Conservation (phyloP, 2,888 invertebrate genomes). For the Diplazon laetatorius region DNA sequence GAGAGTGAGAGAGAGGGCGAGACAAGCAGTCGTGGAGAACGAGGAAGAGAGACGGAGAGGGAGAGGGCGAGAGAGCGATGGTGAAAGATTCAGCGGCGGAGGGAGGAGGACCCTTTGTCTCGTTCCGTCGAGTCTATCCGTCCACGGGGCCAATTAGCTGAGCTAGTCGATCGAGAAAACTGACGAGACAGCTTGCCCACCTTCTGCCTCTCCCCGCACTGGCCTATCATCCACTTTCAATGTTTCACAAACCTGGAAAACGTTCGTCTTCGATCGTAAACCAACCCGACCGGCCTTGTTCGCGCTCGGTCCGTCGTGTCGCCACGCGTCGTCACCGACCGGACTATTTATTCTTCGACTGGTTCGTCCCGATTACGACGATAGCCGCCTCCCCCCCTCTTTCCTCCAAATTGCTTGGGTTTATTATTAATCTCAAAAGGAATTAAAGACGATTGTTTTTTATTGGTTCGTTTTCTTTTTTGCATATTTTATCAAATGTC, state of each 20-base stretch:
- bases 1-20: conserved; percentile 4
- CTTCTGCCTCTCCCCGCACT: no score
- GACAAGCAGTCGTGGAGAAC: not conserved
- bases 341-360: conserved; percentile 49
- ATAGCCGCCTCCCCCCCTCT: no score
- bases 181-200: conserved; percentile 56
- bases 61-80: conserved; percentile 20
- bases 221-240: conserved; percentile 61
- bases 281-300: conserved; percentile 30
- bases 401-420: no score
- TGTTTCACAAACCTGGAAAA: conserved; percentile 54
- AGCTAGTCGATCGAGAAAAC: conserved; percentile 61
- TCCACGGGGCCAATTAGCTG: conserved; percentile 61
- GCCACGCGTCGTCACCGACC: conserved; percentile 22
- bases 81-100: conserved; percentile 10
- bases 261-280: conserved; percentile 30
- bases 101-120: conserved; percentile 54
- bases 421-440: no score
- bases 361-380: no score
- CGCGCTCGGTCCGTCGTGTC: conserved; percentile 34
- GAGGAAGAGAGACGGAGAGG: not conserved
- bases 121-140: conserved; percentile 53
- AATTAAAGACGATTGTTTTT: no score
- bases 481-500: no score
- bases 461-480: no score